Evolutionary conservation across 2,888 invertebrate species (phyloP), one percentile per base, ranked within the genome.

Genomic region (Molorchus minor): DNA sequence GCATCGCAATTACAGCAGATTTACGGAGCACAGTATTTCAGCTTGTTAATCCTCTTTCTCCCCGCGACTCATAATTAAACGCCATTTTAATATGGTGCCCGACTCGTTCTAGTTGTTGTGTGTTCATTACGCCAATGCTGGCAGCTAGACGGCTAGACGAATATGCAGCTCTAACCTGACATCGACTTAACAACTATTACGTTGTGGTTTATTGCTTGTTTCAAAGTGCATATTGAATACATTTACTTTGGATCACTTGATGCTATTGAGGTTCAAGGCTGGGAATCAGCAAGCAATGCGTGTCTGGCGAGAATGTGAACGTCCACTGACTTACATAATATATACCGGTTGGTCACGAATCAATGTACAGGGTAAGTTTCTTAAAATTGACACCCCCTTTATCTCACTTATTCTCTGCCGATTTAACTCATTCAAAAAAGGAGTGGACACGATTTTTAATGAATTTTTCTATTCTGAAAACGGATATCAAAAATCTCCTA

Each of bases 61-160:
- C 40, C 38, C 44, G 36, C 46, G 41, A 41, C 46, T 62, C 62
- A 60, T 63, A 65, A 67, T 67, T 65, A 67, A 61, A 67, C 56
- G 20, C 56, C 20, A 54, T 58, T 58, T 56, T 61, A 61, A 61
- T 64, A 64, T 58, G 54, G 51, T 56, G 64, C 46, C 61, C 35
- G 57, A 56, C 38, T 54, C 56, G 58, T 54, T 56, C 21, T 40
- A 54, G 52, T 58, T 55, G 60, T 57, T 55, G 33, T 25, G 44
- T 58, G 61, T 61, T 59, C 51, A 61, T 64, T 58, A 54, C 47
- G 5, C 12, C 30, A 38, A 25, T 38, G 38, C 49, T 49, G 12
- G 15, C 35, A 36, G 20, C 36, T 21, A n/a, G 21, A 16, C 29
- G 16, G 29, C 12, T 40, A 36, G 41, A 25, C 25, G 40, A 29